Evolutionary conservation across 2,113 vertebrate genomes (phyloP), one percentile per base, ranked within the genome.

Genomic region (Marmota flaviventris): DNA sequence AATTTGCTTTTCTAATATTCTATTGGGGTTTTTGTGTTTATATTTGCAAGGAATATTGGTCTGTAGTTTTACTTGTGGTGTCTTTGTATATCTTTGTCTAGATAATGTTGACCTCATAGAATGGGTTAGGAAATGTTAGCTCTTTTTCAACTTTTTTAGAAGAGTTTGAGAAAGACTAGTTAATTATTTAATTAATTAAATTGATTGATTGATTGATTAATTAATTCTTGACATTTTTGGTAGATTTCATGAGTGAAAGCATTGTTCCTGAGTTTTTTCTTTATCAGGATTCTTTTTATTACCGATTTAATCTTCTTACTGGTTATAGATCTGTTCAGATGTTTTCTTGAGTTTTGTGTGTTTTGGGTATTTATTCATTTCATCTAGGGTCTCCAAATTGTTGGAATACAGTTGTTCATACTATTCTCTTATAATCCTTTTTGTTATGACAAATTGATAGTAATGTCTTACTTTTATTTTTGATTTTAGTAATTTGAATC

Each of bases 401-500:
- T 82, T 93, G 83, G 37, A 45, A 53, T 87, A 65, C 24, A 82
- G 9, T 86, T 89, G 20, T 69, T 92, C 42, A 75, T 53, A 65
- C 42, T n/a, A 86, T 48, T 48, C 29, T 88, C 53, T 56, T 70
- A 63, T 29, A 79, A 79, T 53, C 5, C 42, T 83, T 91, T 93
- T 34, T 79, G 39, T 39, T 39, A 39, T 39, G 39, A 39, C 39
- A 39, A 39, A 73, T 76, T 39, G 37, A 25, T 78, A 72, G 39
- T 67, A 56, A 37, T 63, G 22, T 16, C 24, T 8, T 8, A 65
- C 8, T 93, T 88, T 88, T 8, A 72, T 91, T 86, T 93, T 22
- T 93, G 14, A 69, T 48, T 93, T 95, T 65, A 69, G 61, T 94
- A 82, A 83, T 51, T 93, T 69, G 84, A 56, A 27, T 53, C 32